Evolutionary conservation across 2,797 vertebrate genomes (phyloP).

Genomic region (Coregonus sp.): DNA sequence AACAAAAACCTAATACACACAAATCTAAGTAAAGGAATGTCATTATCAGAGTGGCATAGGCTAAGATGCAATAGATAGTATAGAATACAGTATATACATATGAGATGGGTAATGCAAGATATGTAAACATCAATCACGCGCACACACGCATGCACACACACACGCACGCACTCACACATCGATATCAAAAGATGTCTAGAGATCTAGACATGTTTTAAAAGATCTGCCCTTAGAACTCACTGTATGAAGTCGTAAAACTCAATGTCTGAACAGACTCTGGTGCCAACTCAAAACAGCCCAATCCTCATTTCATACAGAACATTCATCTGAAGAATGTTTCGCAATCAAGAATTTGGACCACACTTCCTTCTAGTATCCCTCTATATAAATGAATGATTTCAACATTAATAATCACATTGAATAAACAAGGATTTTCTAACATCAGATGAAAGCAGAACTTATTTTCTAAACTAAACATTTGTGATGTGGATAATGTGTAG

Average conservation of each 20-base stretch:
- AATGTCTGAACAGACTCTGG: slow-evolving; percentile 3
- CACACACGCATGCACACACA: no score
- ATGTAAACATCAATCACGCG: no score
- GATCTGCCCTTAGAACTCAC: neutral
- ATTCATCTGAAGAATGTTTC: slow-evolving; percentile 5
- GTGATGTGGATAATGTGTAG: slow-evolving; percentile 6
- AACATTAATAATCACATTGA: slow-evolving; percentile 16
- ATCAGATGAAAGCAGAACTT: slow-evolving; percentile 13
- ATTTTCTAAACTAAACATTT: slow-evolving; percentile 21
- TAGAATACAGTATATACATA: no score
- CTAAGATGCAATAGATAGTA: no score
- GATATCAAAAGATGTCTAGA: neutral
- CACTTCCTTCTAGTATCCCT: slow-evolving; percentile 1
- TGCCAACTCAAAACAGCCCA: slow-evolving; percentile 24
- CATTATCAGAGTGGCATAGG: no score
- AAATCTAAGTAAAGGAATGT: no score
- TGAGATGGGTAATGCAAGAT: no score
- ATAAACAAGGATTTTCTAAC: slow-evolving; percentile 7
- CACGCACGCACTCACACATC: no score
- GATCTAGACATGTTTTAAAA: neutral
- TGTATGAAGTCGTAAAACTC: neutral
- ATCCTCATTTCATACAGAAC: slow-evolving; percentile 2
- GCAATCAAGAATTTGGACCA: slow-evolving; percentile 23
- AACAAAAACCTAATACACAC: no score
- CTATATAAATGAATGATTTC: slow-evolving; percentile 21